Evolutionary conservation across 2,113 vertebrate species (phyloP), one percentile per base, ranked within the genome.

Genomic region (Sebastes schlegelii): DNA sequence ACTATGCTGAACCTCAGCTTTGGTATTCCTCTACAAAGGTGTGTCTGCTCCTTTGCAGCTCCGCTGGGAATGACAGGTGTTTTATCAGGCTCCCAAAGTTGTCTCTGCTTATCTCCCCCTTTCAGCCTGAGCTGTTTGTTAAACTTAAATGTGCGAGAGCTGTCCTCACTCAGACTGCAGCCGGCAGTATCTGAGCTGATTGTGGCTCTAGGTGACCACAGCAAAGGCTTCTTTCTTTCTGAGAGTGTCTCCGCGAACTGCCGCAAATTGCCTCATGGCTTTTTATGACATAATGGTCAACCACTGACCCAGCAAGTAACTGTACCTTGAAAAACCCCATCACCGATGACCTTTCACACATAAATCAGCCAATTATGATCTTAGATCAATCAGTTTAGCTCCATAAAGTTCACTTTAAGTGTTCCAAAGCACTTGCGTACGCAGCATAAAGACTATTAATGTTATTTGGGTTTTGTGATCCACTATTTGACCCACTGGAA

Each of bases 281-380:
- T 85, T 54, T 80, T n/a, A 46, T 76, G 82, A 74, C 45, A 79
- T 60, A 79, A 34, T 61, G 58, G 77, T 74, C 67, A 40, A 65
- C 52, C 17, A 66, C 72, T 79, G 83, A 85, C 83, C 72, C 19
- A 14, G 19, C 23, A 43, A 77, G 19, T 4, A 16, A 48, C 74
- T 21, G 48, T 42, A 49, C 45, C 48, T 69, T 40, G 68, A n/a
- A 82, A 78, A 70, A 69, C 4, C 34, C 85, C 46, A 62, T 52
- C 51, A 54, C 72, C 9, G 49, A 54, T 64, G 16, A 71, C 51
- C 64, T 77, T 66, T 62, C 55, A 54, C 62, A 26, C 68, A 64
- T 63, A 45, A 65, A 21, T 90, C 65, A 58, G 17, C 52, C 55
- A n/a, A 4, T 69, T 79, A 62, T 10, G 26, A 76, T 72, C 40